Evolutionary conservation across 2,888 invertebrate species (phyloP).

Genomic region (Macropis europaea): DNA sequence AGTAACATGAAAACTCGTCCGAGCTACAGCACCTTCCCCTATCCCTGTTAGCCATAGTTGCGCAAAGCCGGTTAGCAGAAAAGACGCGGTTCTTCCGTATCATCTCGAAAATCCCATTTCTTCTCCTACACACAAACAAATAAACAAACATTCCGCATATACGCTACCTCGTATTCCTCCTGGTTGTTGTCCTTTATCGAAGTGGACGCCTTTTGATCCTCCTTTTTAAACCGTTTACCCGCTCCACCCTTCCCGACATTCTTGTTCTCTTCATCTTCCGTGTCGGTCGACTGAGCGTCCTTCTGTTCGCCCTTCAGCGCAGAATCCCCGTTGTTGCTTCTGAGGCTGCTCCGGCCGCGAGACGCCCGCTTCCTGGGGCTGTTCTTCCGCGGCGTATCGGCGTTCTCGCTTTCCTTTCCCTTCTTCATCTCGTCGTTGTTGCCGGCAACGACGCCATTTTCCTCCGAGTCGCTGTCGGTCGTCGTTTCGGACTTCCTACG

Average conservation of each 20-base stretch:
- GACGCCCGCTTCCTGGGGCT: constrained; percentile 58
- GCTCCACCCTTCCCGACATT: constrained; percentile 59
- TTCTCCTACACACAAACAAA: no score
- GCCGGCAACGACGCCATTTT: constrained; percentile 73
- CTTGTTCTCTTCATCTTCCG: constrained; percentile 67
- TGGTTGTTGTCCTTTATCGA: constrained; percentile 75
- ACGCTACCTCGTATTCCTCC: constrained; percentile 82
- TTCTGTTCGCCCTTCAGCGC: constrained; percentile 55
- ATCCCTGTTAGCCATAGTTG: not conserved
- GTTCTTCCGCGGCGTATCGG: constrained; percentile 46
- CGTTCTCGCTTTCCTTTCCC: constrained; percentile 67
- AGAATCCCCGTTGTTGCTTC: constrained; percentile 57
- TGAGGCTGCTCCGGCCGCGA: constrained; percentile 54
- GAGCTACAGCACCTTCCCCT: no score
- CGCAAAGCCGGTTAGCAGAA: not conserved
- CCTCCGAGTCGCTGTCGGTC: constrained; percentile 73
- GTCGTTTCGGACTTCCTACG: constrained; percentile 72
- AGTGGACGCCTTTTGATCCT: constrained; percentile 62
- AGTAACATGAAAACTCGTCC: no score
- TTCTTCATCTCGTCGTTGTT: constrained; percentile 54
- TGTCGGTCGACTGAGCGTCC: not conserved
- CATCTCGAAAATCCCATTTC: no score
- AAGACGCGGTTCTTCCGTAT: not conserved
- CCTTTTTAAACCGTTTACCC: constrained; percentile 68
- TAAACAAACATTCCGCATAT: not conserved